These are phyloP conservation scores for Watsonalla binaria DNA, from an alignment of 2,888 invertebrate genomes.

Conservation along the genomic window DNA sequence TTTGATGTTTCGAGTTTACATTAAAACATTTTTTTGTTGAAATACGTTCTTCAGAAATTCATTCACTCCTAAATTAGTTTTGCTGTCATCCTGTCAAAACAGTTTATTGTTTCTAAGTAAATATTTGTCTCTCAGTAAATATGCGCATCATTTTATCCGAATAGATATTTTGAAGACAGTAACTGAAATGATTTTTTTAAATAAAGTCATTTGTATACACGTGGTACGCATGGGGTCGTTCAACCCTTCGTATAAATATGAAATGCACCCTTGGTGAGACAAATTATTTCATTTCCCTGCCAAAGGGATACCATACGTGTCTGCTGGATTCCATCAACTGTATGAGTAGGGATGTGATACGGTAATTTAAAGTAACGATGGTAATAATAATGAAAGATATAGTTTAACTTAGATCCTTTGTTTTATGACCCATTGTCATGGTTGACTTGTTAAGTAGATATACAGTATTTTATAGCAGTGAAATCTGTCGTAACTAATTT, in stretches of 20 bases:
- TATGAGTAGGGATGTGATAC: conserved; percentile 49
- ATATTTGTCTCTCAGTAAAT: too few species aligned
- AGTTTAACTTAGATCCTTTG: conserved; percentile 21
- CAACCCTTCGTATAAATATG: conserved; percentile 67
- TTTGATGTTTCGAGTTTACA: too few species aligned
- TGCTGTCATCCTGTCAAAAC: too few species aligned
- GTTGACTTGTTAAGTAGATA: neutral
- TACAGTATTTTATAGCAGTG: neutral
- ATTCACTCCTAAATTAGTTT: too few species aligned
- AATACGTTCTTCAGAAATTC: too few species aligned
- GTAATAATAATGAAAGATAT: conserved; percentile 40
- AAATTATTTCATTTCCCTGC: conserved; percentile 77
- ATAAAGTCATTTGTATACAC: conserved; percentile 19
- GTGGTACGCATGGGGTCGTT: conserved; percentile 51
- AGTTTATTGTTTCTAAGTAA: too few species aligned
- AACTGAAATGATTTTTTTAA: neutral
- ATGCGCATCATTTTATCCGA: neutral
- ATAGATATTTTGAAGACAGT: neutral
- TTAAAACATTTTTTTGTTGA: too few species aligned
- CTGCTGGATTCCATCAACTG: conserved; percentile 59
- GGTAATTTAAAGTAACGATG: conserved; percentile 53
- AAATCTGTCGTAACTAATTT: neutral
- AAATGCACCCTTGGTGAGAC: conserved; percentile 75
- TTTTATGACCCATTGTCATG: neutral
- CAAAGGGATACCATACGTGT: conserved; percentile 68